Percentiles rank a stretch among this genome's conserved stretches.
Conservation (phyloP, 2,113 vertebrate species). For the Hippocampus zosterae region DNA sequence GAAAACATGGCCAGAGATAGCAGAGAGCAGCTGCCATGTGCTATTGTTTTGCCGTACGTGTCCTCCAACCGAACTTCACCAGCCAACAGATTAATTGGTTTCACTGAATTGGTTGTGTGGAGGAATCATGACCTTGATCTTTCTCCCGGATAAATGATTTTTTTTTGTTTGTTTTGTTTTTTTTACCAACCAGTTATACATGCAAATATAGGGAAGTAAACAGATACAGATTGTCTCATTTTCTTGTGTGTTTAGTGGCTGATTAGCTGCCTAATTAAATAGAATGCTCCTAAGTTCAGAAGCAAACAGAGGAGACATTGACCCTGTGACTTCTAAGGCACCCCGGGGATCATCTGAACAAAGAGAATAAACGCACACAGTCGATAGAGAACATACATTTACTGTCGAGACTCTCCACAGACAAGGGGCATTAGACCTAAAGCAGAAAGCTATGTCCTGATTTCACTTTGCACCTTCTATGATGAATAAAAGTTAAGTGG, state of each 20-base stretch:
- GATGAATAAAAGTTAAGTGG: constrained; percentile 39
- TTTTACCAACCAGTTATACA: constrained; percentile 56
- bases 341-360: constrained; percentile 59
- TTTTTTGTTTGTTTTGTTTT: constrained; percentile 44
- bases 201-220: constrained; percentile 72
- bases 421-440: constrained; percentile 60
- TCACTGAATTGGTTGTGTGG: constrained; percentile 69
- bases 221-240: constrained; percentile 69
- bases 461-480: constrained; percentile 46
- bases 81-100: constrained; percentile 74
- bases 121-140: constrained; percentile 76
- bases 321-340: constrained; percentile 60
- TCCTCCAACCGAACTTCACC: constrained; percentile 76
- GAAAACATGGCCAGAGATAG: constrained; percentile 60
- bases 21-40: constrained; percentile 53
- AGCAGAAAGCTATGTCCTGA: constrained; percentile 52
- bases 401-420: constrained; percentile 58
- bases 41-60: constrained; percentile 59
- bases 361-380: constrained; percentile 52
- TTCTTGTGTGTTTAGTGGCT: constrained; percentile 73
- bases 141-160: constrained; percentile 65
- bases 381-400: constrained; percentile 53
- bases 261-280: constrained; percentile 75
- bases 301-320: constrained; percentile 68
- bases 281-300: constrained; percentile 60